Base-by-base conservation (phyloP, 2,113 vertebrate species). In the Nothoprocta perdicaria region DNA sequence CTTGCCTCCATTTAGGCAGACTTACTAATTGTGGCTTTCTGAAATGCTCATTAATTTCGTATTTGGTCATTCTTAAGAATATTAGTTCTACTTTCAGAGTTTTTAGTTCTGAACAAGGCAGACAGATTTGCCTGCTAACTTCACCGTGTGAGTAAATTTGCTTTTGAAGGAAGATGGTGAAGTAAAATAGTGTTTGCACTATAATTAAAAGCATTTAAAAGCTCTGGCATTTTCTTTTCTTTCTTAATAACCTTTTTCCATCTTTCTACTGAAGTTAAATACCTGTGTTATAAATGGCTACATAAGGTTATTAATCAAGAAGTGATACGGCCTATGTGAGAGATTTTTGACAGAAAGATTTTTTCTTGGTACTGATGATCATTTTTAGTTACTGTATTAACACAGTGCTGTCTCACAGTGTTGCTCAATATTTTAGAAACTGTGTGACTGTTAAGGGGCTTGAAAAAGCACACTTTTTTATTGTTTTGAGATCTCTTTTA, bases 301-400 rank as follows among this genome's bases (percentile, higher is more conserved):
- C 27, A 4, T 83, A 9, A 53, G 75, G 31, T 45, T 82, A 6
- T 38, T 69, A 66, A 38, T 50, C 46, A 26, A 72, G 33, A 84
- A 82, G 27, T 65, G 9, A 17, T 76, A 17, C 1, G 14, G 84
- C 7, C 4, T 73, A 22, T 80, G 7, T 62, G 22, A 38, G 60
- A 61, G 38, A 3, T 14, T 2, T 48, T 33, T 48, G 2, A 1
- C 4, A 33, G 33, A 6, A 31, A 33, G 14, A 6, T 6, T 2
- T 48, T 9, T 5, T 9, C 1, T 12, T 27, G 19, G 40, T 78
- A 24, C 33, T 79, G 43, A 86, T 81, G n/a, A 29, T 57, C 3
- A 10, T 22, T 71, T 72, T 91, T 86, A 9, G 5, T 78, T 71
- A 6, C 16, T 79, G 4, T 86, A 14, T 33, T 87, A 6, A 23